Evolutionary conservation across 2,113 vertebrate species (phyloP).

Genomic region (Thymallus thymallus): DNA sequence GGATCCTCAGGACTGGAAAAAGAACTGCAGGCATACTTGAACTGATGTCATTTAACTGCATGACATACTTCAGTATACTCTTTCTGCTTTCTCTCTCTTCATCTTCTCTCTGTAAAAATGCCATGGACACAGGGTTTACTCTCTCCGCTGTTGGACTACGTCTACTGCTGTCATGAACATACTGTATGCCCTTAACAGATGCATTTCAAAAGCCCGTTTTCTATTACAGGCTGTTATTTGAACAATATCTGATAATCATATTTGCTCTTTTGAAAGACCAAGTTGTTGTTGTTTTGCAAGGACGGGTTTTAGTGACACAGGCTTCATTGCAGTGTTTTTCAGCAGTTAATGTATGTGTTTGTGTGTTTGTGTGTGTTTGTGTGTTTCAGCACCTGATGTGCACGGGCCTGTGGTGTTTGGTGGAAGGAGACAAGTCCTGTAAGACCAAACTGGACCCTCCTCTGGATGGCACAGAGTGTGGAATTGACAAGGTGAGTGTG

Average conservation of each 20-base stretch:
- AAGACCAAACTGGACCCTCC: slow-evolving; percentile 98
- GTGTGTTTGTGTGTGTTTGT: slow-evolving; percentile 32
- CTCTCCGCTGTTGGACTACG: not conserved
- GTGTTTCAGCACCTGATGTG: slow-evolving; percentile 89
- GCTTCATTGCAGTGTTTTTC: not conserved
- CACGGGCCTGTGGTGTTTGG: slow-evolving; percentile 94
- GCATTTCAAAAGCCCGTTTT: too few relatives aligned
- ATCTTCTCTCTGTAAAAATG: slow-evolving; percentile 22
- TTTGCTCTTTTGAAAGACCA: not conserved
- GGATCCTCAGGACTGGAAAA: not conserved
- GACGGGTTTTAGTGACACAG: not conserved
- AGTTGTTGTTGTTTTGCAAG: not conserved
- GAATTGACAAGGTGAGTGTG: slow-evolving; percentile 87
- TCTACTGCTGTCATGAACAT: not conserved
- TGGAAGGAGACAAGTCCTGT: slow-evolving; percentile 90
- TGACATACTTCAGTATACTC: not conserved
- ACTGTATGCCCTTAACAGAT: too few relatives aligned
- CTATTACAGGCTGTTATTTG: not conserved
- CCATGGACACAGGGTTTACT: slow-evolving; percentile 7
- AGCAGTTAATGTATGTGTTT: not conserved
- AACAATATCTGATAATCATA: not conserved
- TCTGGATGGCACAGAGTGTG: slow-evolving; percentile 94
- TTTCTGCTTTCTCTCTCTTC: slow-evolving; percentile 8
- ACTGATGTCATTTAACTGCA: too few relatives aligned
- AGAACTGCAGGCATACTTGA: not conserved